These are phyloP conservation scores for Heliconius ethilla DNA, from an alignment of 2,888 invertebrate genomes.

Conservation along the genomic window DNA sequence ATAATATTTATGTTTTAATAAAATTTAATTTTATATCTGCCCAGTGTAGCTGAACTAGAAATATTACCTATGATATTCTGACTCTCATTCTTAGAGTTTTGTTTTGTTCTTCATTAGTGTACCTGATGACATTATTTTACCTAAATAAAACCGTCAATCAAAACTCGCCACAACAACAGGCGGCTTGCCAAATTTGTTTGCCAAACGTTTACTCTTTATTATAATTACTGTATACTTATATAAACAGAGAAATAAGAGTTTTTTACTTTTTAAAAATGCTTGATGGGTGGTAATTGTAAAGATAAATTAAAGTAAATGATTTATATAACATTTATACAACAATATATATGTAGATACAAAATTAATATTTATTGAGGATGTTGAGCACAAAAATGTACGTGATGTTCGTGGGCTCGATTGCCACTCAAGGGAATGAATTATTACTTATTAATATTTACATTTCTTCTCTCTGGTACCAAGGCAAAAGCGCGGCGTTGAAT, in stretches of 20 bases:
- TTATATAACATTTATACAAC: background rate
- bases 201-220: conserved; percentile 6
- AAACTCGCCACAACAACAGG: conserved; percentile 11
- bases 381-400: background rate
- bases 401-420: background rate
- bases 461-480: background rate
- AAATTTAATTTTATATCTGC: too few species aligned
- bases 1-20: too few species aligned
- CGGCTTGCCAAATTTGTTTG: conserved; percentile 29
- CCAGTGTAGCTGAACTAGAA: too few species aligned
- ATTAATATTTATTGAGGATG: background rate
- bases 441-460: background rate
- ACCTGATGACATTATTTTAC: conserved; percentile 13
- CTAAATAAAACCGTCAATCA: conserved; percentile 32
- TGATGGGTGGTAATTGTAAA: background rate
- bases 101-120: conserved; percentile 2
- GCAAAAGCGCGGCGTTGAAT: background rate
- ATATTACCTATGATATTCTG: background rate
- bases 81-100: conserved; percentile 9
- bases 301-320: background rate
- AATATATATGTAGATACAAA: background rate
- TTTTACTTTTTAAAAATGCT: background rate
- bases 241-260: background rate
- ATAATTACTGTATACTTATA: background rate
- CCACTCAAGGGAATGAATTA: background rate